phyloP scores from a whole-genome alignment of 2,113 vertebrate genomes.

The Lontra canadensis region DNA sequence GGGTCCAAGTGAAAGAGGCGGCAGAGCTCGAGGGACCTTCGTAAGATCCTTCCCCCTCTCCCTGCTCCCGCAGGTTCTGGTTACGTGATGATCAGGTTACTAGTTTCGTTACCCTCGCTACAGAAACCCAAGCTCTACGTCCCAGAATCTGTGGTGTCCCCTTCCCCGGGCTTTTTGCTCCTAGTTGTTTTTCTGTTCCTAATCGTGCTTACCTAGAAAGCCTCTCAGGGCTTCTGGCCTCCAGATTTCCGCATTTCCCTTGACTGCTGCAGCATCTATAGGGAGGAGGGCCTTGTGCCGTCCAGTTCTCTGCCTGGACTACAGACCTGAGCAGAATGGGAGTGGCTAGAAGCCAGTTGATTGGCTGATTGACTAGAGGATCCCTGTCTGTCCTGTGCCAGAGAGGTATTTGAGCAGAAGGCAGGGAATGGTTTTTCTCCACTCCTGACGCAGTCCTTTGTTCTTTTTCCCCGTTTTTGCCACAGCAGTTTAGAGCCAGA shows the following conservation, averaged over 20 bases:
- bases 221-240: neutral
- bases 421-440: neutral
- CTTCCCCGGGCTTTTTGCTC: neutral
- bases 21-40: conserved; percentile 89
- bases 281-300: neutral
- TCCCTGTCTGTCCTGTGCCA: neutral
- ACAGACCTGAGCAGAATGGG: neutral
- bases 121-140: neutral
- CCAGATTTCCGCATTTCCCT: neutral
- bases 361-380: neutral
- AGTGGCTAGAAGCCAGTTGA: neutral
- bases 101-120: neutral
- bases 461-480: neutral
- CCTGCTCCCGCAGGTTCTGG: neutral
- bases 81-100: neutral
- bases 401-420: neutral
- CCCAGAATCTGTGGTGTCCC: neutral
- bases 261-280: neutral
- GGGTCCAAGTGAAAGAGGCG: conserved; percentile 86
- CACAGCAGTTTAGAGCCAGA: conserved; percentile 92
- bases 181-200: neutral
- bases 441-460: neutral
- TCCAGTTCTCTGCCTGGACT: neutral
- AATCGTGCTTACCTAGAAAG: neutral
- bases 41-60: conserved; percentile 85